Evolutionary conservation across 2,797 vertebrate genomes (phyloP).

Genomic region (Sarcoramphus papa): DNA sequence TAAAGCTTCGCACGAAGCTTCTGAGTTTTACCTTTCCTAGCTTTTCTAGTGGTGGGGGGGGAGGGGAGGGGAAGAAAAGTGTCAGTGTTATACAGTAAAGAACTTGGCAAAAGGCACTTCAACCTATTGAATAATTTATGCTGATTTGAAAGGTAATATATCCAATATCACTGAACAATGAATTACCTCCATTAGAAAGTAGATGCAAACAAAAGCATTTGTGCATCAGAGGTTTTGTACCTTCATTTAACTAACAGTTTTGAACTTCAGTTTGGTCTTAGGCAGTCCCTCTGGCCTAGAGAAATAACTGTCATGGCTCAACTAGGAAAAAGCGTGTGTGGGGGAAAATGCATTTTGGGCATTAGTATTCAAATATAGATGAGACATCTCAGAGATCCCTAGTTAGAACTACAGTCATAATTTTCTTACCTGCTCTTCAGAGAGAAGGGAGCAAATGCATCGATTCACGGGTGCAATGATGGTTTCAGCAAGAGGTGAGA

Average conservation of each 20-base stretch:
- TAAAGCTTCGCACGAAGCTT: neutral
- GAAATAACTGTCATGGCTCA: neutral
- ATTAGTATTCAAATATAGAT: neutral
- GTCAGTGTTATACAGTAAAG: neutral
- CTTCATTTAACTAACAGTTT: neutral
- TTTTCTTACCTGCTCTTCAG: neutral
- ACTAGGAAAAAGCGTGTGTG: neutral
- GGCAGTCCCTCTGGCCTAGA: neutral
- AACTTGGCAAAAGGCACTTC: neutral
- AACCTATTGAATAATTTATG: neutral
- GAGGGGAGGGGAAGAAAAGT: too few species aligned
- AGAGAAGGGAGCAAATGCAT: neutral
- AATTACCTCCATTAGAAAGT: neutral
- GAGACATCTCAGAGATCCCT: neutral
- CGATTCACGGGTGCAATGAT: neutral
- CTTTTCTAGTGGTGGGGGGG: neutral
- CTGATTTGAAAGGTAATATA: neutral
- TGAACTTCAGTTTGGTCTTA: neutral
- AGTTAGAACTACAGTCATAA: neutral
- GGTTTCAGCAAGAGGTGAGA: neutral
- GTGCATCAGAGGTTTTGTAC: neutral
- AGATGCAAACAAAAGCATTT: neutral
- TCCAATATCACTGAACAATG: neutral
- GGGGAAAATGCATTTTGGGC: neutral
- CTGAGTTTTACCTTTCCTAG: neutral